Percentiles rank a stretch among this genome's conserved stretches.
Conservation (phyloP, 2,113 vertebrate species). For the Vulpes ferrilata region DNA sequence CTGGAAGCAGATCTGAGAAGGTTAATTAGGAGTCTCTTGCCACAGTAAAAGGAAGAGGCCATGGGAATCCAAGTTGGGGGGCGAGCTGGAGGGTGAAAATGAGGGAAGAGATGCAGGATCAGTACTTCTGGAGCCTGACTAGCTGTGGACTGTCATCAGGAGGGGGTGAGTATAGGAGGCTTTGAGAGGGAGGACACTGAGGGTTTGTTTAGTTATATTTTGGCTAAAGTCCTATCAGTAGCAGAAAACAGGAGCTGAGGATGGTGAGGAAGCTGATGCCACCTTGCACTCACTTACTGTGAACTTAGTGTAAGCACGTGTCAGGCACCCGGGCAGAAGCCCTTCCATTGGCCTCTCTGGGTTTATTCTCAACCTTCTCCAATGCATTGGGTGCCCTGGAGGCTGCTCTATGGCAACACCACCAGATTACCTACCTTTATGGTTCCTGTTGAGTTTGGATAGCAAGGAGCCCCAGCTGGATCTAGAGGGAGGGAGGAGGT, state of each 20-base stretch:
- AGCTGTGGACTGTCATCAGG: background rate
- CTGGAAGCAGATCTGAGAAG: background rate
- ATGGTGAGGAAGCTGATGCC: background rate
- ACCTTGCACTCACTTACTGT: background rate
- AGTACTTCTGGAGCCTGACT: background rate
- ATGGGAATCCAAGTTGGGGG: background rate
- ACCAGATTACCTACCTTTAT: background rate
- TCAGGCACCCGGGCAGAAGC: too few relatives aligned
- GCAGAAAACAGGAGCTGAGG: background rate
- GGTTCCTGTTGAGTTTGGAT: background rate
- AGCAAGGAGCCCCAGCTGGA: background rate
- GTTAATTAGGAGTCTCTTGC: background rate
- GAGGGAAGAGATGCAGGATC: background rate
- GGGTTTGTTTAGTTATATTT: background rate
- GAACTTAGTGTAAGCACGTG: background rate
- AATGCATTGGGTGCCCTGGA: background rate
- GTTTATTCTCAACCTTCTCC: background rate
- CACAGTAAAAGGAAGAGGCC: background rate
- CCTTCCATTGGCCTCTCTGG: background rate
- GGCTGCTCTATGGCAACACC: background rate
- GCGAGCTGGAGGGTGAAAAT: accelerated
- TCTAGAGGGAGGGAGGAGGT: background rate
- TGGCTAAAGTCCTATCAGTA: background rate
- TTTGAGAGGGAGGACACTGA: background rate
- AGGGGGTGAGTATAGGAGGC: background rate